phyloP scores from a whole-genome alignment of 1,140 invertebrate genomes.

The Belonocnema kinseyi region DNA sequence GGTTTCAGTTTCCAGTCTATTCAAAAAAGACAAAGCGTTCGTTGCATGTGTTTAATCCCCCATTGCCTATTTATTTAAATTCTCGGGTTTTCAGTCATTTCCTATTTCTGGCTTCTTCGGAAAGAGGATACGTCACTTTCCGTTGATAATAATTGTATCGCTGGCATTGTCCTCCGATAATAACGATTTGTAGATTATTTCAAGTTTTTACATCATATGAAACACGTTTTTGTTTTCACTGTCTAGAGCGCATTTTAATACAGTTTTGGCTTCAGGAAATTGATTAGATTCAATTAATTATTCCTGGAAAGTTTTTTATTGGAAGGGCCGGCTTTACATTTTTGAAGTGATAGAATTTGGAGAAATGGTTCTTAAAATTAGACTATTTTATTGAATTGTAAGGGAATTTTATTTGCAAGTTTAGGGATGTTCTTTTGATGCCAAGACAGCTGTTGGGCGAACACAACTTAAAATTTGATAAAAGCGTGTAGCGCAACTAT shows the following conservation, averaged over 20 bases:
- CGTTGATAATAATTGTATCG: constrained; percentile 17
- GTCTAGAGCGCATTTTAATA: no score
- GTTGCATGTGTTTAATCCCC: neutral
- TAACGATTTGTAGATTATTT: constrained; percentile 16
- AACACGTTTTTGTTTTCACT: neutral
- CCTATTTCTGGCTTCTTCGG: neutral
- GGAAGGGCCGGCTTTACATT: no score
- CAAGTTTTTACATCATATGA: neutral
- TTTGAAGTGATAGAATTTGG: no score
- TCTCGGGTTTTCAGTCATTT: neutral
- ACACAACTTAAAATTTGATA: neutral
- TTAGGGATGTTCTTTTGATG: neutral
- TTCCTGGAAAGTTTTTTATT: no score
- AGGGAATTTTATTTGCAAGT: neutral
- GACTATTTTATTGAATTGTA: neutral
- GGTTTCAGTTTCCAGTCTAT: neutral
- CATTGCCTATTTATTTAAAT: neutral
- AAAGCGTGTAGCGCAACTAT: no score
- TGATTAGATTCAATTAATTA: no score
- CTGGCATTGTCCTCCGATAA: constrained; percentile 10
- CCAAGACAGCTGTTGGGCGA: neutral
- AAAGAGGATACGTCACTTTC: constrained; percentile 8
- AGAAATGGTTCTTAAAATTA: no score
- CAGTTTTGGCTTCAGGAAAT: no score
- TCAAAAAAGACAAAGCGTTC: neutral